phyloP scores from a whole-genome alignment of 1,140 invertebrate species.

The Diabrotica virgifera region DNA sequence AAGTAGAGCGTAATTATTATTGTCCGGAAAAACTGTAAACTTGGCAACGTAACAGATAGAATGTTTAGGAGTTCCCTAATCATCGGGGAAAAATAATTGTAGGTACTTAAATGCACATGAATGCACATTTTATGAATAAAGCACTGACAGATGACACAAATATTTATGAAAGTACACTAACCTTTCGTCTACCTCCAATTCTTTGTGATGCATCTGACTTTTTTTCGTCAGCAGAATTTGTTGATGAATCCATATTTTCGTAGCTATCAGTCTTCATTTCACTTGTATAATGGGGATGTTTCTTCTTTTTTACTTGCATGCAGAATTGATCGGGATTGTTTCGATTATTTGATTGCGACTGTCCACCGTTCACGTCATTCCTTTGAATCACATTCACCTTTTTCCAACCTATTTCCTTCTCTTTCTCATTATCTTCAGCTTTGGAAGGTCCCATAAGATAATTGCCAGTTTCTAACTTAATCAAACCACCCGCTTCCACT shows the following conservation, averaged over 20 bases:
- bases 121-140: too few relatives aligned
- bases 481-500: slow-evolving; percentile 61
- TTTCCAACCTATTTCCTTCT: slow-evolving; percentile 13
- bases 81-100: too few relatives aligned
- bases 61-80: too few relatives aligned
- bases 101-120: too few relatives aligned
- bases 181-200: slow-evolving; percentile 43
- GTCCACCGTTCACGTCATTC: not conserved
- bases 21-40: too few relatives aligned
- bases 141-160: not conserved
- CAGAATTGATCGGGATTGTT: slow-evolving; percentile 6
- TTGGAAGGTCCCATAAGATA: slow-evolving; percentile 58
- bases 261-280: slow-evolving; percentile 15
- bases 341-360: slow-evolving; percentile 8
- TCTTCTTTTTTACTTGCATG: slow-evolving; percentile 18
- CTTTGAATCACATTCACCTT: slow-evolving; percentile 7
- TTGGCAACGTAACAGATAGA: too few relatives aligned
- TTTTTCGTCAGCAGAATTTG: slow-evolving; percentile 27
- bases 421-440: slow-evolving; percentile 34
- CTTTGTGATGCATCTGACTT: slow-evolving; percentile 33
- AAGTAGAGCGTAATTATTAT: too few relatives aligned
- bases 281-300: slow-evolving; percentile 18
- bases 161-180: slow-evolving; percentile 27
- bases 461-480: slow-evolving; percentile 65
- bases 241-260: slow-evolving; percentile 29